Base-by-base conservation (phyloP, 2,888 invertebrate genomes). In the Macaria notata region DNA sequence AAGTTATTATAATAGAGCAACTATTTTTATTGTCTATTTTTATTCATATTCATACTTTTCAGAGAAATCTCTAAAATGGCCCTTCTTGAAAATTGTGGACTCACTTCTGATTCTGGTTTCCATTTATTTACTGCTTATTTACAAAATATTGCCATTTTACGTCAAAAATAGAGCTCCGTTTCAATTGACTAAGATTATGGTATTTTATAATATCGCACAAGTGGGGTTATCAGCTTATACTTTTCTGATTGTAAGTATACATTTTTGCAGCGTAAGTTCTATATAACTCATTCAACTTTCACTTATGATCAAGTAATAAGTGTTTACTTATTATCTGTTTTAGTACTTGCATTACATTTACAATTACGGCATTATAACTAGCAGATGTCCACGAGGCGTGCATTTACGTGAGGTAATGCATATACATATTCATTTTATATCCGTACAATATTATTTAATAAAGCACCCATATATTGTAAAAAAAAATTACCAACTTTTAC, bases 321-420 rank as follows among this genome's bases (percentile, higher is more conserved):
- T 7, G 3, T 38, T 38, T 7, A 38, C 8, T 38, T 38, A 38
- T 38, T 38, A 7, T 38, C 6, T 41, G n/a, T 9, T 41, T 41
- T 4, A 41, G 41, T 41, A n/a, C 54, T 44, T 41, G n/a, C 41
- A 41, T 41, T 41, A 41, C 41, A 41, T 41, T 41, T 41, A 41
- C 9, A 41, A 41, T n/a, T n/a, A 41, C 9, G 41, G 41, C 0
- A 41, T 41, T 8, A 41, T 41, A 4, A 41, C 8, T 9, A n/a
- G 4, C 4, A 41, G 41, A 41, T 8, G 41, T 9, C 41, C 41
- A 2, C 5, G n/a, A 9, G 41, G 41, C 4, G n/a, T 4, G 8
- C 3, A 41, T 4, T 41, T 41, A 3, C 8, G 8, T 8, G 9
- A 5, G 41, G 41, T 41, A 41, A 41, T 5, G 4, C 0, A 8